phyloP scores from a whole-genome alignment of 2,797 vertebrate species.

The Pipistrellus nathusii region DNA sequence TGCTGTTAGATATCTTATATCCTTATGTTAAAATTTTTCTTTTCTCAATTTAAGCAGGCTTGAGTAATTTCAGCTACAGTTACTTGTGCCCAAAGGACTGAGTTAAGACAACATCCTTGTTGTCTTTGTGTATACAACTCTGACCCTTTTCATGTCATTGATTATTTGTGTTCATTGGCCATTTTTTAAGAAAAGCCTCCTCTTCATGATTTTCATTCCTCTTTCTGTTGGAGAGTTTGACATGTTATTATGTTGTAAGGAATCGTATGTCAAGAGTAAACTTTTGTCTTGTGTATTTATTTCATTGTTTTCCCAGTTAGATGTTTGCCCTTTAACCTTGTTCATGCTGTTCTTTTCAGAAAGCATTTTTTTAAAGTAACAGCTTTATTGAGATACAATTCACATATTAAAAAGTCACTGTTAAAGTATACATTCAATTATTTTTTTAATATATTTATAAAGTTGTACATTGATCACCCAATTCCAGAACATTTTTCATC shows the following conservation, averaged over 20 bases:
- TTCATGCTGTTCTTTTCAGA: conserved; percentile 36
- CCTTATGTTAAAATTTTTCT: background rate
- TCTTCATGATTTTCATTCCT: background rate
- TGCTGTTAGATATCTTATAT: conserved; percentile 14
- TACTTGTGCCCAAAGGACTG: background rate
- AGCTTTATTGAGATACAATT: conserved; percentile 27
- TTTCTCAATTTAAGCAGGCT: background rate
- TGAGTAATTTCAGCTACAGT: conserved; percentile 21
- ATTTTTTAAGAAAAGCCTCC: background rate
- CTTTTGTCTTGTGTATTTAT: background rate
- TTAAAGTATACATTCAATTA: background rate
- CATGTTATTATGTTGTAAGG: background rate
- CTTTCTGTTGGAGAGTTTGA: background rate
- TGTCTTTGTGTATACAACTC: background rate
- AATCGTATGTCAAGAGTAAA: background rate
- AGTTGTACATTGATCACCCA: background rate
- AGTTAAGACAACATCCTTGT: background rate
- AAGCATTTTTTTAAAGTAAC: background rate
- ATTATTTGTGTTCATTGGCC: background rate
- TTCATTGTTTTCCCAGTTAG: conserved; percentile 25
- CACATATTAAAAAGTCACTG: background rate
- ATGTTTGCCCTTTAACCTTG: conserved; percentile 7
- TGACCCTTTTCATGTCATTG: background rate
- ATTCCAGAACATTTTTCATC: background rate
- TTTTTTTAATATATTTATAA: background rate